A percentile compares a stretch with the other conserved stretches of the same genome.
Evolutionary conservation across 2,113 vertebrate genomes (phyloP).

Genomic region (Tenrec ecaudatus): DNA sequence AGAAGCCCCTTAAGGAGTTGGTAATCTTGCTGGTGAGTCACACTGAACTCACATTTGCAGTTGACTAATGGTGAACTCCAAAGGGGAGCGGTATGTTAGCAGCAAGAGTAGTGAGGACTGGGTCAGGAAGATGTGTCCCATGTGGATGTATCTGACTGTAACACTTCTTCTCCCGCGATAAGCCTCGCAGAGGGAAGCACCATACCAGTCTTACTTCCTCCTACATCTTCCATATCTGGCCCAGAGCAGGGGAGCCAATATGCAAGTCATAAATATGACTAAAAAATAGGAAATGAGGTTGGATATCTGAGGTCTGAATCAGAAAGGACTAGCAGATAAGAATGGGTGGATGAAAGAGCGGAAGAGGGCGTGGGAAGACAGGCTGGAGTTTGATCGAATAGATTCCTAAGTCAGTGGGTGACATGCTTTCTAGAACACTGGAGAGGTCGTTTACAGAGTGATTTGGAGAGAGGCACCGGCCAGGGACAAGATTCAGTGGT

Average conservation of each 20-base stretch:
- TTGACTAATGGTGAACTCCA: background rate
- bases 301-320: background rate
- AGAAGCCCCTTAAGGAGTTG: background rate
- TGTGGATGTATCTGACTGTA: background rate
- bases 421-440: background rate
- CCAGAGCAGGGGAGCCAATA: background rate
- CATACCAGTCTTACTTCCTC: background rate
- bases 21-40: background rate
- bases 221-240: background rate
- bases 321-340: background rate
- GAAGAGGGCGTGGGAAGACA: background rate
- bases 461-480: background rate
- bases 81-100: background rate
- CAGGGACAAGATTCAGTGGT: background rate
- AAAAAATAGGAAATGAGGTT: background rate
- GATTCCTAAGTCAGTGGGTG: background rate
- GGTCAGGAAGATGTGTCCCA: background rate
- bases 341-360: background rate
- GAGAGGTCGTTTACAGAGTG: background rate
- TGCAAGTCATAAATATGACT: background rate
- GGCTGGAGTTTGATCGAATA: background rate
- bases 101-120: background rate
- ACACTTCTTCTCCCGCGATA: too few relatives aligned
- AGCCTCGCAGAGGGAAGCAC: too few relatives aligned
- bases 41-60: background rate